These are phyloP conservation scores for Chiridota heheva DNA, from an alignment of 35 echinoderm and acorn worm genomes.

Conservation along the genomic window DNA sequence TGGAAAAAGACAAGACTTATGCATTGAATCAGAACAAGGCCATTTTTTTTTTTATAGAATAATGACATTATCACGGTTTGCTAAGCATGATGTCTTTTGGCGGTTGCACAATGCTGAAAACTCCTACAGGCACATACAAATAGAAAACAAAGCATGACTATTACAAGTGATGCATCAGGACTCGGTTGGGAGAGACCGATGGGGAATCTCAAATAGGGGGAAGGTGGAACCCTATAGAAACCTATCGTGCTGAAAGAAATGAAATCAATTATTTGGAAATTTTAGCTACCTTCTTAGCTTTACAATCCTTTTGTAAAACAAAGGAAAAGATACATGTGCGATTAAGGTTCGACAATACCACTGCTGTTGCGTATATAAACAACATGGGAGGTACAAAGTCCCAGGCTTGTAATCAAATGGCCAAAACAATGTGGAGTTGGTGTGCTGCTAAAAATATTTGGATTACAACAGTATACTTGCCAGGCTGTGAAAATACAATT, in stretches of 20 bases:
- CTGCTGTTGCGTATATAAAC: conserved; percentile 65
- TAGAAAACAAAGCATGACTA: conserved; percentile 3
- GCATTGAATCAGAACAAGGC: not conserved
- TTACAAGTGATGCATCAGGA: conserved; percentile 57
- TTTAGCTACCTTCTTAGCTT: conserved; percentile 24
- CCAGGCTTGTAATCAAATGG: conserved; percentile 51
- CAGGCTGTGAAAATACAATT: conserved; percentile 45
- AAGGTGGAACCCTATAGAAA: conserved; percentile 33
- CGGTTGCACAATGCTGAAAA: conserved; percentile 5
- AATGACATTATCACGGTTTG: not conserved
- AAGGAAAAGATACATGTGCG: conserved; percentile 43
- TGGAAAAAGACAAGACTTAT: conserved; percentile 24
- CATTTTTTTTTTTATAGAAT: conserved; percentile 11
- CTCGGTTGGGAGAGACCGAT: too few relatives aligned
- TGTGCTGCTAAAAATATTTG: conserved; percentile 51
- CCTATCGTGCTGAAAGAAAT: not conserved
- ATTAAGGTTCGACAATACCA: conserved; percentile 51
- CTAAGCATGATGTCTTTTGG: conserved; percentile 9
- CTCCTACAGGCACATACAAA: conserved; percentile 1
- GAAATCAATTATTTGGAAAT: conserved; percentile 65
- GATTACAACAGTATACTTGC: conserved; percentile 58
- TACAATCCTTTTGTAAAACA: conserved; percentile 60
- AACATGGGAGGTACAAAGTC: conserved; percentile 70
- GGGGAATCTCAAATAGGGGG: too few relatives aligned
- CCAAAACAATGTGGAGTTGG: conserved; percentile 74